Evolutionary conservation across 1,140 invertebrate genomes (phyloP), one percentile per base, ranked within the genome.

Genomic region (Neodiprion pinetum): DNA sequence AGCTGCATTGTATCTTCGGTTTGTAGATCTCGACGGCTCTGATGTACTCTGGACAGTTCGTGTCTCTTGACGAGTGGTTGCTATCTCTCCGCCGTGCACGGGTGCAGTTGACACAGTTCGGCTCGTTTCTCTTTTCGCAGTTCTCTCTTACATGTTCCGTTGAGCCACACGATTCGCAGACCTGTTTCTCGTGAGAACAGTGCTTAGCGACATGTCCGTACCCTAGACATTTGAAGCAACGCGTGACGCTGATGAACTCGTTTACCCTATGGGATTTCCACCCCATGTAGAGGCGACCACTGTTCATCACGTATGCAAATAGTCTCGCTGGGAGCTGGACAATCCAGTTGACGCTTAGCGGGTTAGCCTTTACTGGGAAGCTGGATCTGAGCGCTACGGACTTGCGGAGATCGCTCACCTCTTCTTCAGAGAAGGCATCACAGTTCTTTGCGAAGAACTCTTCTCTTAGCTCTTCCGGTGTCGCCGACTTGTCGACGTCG

Each of bases 151-250:
- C 10, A 28, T 69, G 67, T 69, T 23, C 67, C 23, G 10, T 28
- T 10, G 10, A 14, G 10, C 14, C 67, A 69, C 67, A 69, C 10
- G 12, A 12, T n/a, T 14, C 14, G 67, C 1, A 69, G 10, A 69
- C 23, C 14, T 69, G 14, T 28, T 69, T 21, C 67, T 69, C 23
- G 10, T 14, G 9, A 0, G 9, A 9, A 21, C 72, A 73, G 23
- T 47, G 21, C 48, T 73, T 65, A 7, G 72, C 72, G 8, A 67
- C 12, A 21, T 73, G 72, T 8, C 72, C 72, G 21, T 47, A 73
- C 11, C 72, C 72, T 12, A 28, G 28, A 23, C 72, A 73, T 21
- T 73, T 73, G 48, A 23, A 73, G 28, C 72, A 67, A 28, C 40
- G 65, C 9, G 53, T 73, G 12, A 73, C 61, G 21, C 67, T 73